These are phyloP conservation scores for Archegozetes longisetosus DNA, from an alignment of 1,140 invertebrate species.

Conservation along the genomic window DNA sequence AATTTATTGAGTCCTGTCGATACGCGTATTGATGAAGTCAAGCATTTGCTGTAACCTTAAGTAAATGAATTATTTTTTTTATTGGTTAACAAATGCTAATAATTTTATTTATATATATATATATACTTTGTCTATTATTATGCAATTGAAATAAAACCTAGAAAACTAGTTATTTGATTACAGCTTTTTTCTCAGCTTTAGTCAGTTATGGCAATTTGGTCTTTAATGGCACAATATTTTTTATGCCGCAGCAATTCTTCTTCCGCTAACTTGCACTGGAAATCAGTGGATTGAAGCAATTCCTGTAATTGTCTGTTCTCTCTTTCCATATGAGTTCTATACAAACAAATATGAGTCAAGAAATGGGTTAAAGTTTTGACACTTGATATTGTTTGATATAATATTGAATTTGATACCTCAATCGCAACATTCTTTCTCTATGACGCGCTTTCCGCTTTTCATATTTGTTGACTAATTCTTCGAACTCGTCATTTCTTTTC, in stretches of 20 bases:
- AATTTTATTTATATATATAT: neutral
- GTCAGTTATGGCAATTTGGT: neutral
- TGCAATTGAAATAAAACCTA: neutral
- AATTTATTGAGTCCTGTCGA: constrained; percentile 2
- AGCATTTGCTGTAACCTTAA: neutral
- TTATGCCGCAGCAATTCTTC: neutral
- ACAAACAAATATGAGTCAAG: too few species aligned
- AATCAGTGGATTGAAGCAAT: neutral
- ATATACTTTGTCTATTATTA: neutral
- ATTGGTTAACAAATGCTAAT: neutral
- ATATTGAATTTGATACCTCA: too few species aligned
- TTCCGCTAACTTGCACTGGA: neutral
- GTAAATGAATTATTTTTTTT: neutral
- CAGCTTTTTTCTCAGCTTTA: neutral
- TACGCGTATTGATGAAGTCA: neutral
- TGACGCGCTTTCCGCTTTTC: neutral
- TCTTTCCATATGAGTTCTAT: neutral
- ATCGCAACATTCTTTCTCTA: neutral
- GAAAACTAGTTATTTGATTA: neutral
- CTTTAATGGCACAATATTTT: neutral
- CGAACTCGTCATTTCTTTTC: neutral
- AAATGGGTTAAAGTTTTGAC: too few species aligned
- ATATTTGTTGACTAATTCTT: neutral
- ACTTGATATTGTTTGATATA: too few species aligned
- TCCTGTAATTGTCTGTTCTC: neutral